These are phyloP conservation scores for Proctacanthus coquilletti DNA, from an alignment of 1,140 invertebrate genomes.

Conservation along the genomic window DNA sequence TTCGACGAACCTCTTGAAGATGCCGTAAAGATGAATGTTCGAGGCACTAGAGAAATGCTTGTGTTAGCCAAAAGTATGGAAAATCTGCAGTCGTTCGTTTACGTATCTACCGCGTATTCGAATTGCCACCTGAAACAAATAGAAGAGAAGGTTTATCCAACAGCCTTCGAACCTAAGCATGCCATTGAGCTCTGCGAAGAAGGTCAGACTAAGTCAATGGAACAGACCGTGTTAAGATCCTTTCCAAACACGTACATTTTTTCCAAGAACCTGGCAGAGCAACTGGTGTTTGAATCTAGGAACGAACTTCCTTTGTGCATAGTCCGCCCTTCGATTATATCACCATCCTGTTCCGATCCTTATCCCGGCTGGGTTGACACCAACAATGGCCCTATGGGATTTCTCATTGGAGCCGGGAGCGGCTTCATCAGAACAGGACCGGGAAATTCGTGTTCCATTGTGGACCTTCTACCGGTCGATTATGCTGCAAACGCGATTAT, in stretches of 20 bases:
- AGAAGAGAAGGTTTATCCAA: background rate
- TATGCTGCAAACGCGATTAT: constrained; percentile 55
- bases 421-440: background rate
- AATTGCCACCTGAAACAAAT: background rate
- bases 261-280: background rate
- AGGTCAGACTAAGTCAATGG: background rate
- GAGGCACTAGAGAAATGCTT: constrained; percentile 8
- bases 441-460: constrained; percentile 15
- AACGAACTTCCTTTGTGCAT: background rate
- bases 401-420: background rate
- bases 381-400: background rate
- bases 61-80: constrained; percentile 23
- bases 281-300: background rate
- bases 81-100: background rate
- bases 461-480: constrained; percentile 79
- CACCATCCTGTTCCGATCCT: background rate
- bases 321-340: background rate
- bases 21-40: constrained; percentile 11
- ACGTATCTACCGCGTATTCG: background rate
- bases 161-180: constrained; percentile 9
- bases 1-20: constrained; percentile 11
- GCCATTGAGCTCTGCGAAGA: background rate
- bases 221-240: background rate
- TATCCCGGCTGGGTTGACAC: background rate
- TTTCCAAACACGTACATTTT: background rate